These are phyloP conservation scores for pig (Sus scrofa) DNA, from an alignment of 2,113 vertebrate genomes.

Conservation along the genomic window T2T-Sscrofa CM000821.6:22899501-22900000, in stretches of 20 bases:
- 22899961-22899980: too few relatives aligned
- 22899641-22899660: neutral
- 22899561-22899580: conserved; percentile 28
- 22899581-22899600: neutral
- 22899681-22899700: neutral
- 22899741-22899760: neutral
- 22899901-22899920: neutral
- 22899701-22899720: neutral
- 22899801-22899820: neutral
- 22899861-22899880: neutral
- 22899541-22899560: neutral
- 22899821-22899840: neutral
- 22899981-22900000: too few relatives aligned
- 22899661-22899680: neutral
- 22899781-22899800: neutral
- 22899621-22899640: conserved; percentile 21
- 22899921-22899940: too few relatives aligned
- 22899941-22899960: too few relatives aligned
- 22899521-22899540: neutral
- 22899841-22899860: neutral
- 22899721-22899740: neutral
- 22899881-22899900: neutral
- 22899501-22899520: neutral
- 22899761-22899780: neutral
- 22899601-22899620: conserved; percentile 33